These are phyloP conservation scores for Seriola quinqueradiata DNA, from an alignment of 2,113 vertebrate genomes.

Conservation along the genomic window DNA sequence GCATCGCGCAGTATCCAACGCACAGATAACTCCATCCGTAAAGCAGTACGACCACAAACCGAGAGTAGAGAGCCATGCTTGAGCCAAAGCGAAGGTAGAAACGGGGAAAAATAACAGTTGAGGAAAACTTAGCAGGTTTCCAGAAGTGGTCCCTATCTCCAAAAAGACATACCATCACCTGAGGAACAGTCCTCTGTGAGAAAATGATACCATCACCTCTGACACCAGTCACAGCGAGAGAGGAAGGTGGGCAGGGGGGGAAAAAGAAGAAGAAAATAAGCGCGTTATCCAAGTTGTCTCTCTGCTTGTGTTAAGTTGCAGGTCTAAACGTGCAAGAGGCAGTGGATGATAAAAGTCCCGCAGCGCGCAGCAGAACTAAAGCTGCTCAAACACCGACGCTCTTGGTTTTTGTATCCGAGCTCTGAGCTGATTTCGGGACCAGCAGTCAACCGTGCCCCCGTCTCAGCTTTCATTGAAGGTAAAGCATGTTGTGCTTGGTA, in stretches of 20 bases:
- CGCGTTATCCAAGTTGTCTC: constrained; percentile 33
- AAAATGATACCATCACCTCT: constrained; percentile 55
- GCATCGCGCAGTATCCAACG: constrained; percentile 82
- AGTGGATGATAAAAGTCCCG: not conserved
- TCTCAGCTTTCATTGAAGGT: constrained; percentile 82
- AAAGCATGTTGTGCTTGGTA: constrained; percentile 80
- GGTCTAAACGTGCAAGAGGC: constrained; percentile 20
- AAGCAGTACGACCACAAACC: constrained; percentile 83
- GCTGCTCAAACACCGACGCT: too few species aligned
- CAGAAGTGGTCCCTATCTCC: constrained; percentile 60
- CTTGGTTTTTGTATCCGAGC: constrained; percentile 45
- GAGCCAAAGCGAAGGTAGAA: not conserved
- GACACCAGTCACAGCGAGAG: constrained; percentile 26
- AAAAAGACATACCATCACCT: constrained; percentile 71
- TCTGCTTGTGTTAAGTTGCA: not conserved
- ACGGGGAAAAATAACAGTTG: constrained; percentile 12
- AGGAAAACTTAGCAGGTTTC: constrained; percentile 38
- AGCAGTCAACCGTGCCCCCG: constrained; percentile 76
- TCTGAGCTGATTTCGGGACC: constrained; percentile 63
- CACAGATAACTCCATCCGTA: constrained; percentile 85
- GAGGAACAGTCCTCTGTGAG: constrained; percentile 24
- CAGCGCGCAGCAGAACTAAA: not conserved
- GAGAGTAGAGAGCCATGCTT: constrained; percentile 83
- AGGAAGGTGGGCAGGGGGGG: not conserved
- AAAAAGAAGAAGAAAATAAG: not conserved